Evolutionary conservation across 2,888 invertebrate genomes (phyloP), one percentile per base, ranked within the genome.

Genomic region (Tricholauxania praeusta): DNA sequence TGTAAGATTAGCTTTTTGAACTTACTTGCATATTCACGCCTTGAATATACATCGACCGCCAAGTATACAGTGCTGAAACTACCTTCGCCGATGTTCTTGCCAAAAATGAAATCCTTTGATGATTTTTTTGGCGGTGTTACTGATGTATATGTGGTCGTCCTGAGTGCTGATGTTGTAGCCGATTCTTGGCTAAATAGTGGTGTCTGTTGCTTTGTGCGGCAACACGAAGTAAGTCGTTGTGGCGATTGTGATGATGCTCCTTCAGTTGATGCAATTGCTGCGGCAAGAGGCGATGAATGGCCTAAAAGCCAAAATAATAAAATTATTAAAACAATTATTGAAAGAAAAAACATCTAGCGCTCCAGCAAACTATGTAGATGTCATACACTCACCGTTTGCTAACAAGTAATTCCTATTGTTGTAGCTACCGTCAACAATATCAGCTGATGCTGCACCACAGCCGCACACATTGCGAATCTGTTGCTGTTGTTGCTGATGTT

Each of bases 21-120:
- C 95, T 92, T 90, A 96, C 96, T 97, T 89, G 98, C 98, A 92
- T 93, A 96, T 90, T 98, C 96, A 84, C 93, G 94, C 82, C 91
- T 92, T 72, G 93, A 94, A 85, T 94, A 93, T 75, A 96, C 93
- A 88, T 98, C 97, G 87, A 95, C 96, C 68, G 96, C 97, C 79
- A 97, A 90, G 87, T 96, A 98, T 69, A 98, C 99, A 75, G 95
- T 96, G 82, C 98, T 98, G 88, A 96, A 99, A 86, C 98, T 97
- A 78, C 99, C 99, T 88, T 99, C 98, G 77, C 99, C 99, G 81
- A 99, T 94, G 76, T 95, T 91, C 89, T 96, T 96, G 73, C 97
- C 96, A 89, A 99, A 99, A 82, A 95, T 93, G 87, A 95, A 99
- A 89, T 99, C 98, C 84, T 93, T 92, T 71, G 96, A 92, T 48